Evolutionary conservation across 64 coral and sea anemone species (phyloP), one percentile per base, ranked within the genome.

Genomic region (Stichodactyla helianthus): DNA sequence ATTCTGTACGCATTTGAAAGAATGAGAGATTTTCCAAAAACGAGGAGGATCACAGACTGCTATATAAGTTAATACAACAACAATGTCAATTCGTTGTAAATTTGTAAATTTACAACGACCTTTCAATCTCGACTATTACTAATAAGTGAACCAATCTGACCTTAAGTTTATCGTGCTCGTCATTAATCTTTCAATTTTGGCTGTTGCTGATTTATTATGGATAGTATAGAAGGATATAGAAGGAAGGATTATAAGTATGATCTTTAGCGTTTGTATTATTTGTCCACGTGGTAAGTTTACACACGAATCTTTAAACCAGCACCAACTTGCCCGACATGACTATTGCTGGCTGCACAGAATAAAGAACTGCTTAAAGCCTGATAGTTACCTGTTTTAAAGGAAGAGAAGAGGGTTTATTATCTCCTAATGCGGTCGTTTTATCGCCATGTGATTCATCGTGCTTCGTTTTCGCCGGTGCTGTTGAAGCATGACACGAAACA

Each of bases 401-500:
- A 65, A 65, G 18, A 65, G 19, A 65, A 22, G 19, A 65, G 7
- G 62, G 62, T 65, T 65, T 65, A n/a, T 65, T 65, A 19, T 0
- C 9, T 65, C 22, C 62, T n/a, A 65, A 65, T 8, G 9, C 12
- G 18, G 19, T 65, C 19, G 19, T 65, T 65, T 65, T 51, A 79
- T 15, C 12, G 7, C 77, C 77, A 79, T 79, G 77, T 51, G 77
- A 79, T 79, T 79, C 77, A 79, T 11, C 77, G 8, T 79, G 27
- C 17, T 79, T 79, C 31, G 31, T 25, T 52, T 79, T 79, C 7
- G 26, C 20, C 62, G 62, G 77, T 79, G 8, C 62, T 79, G 35
- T 50, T 79, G 77, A 79, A 50, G 77, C 27, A 52, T 79, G 77
- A 26, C 77, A 79, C 77, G 31, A 79, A 79, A 79, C 12, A 79